Evolutionary conservation across 2,797 vertebrate species (phyloP).

Genomic region (Semotilus atromaculatus): DNA sequence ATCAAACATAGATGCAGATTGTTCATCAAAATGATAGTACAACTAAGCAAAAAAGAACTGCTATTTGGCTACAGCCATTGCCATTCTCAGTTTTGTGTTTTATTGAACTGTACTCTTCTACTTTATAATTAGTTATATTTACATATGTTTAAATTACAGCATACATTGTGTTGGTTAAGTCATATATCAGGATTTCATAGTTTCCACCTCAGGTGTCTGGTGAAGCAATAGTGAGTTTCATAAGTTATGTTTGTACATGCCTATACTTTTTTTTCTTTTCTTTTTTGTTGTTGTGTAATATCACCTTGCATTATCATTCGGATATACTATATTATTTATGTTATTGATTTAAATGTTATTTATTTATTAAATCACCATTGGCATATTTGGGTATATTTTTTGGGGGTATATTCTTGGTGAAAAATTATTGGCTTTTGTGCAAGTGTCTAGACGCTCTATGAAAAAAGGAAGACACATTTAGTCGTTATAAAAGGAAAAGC

Average conservation of each 20-base stretch:
- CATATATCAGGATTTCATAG: background rate
- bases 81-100: background rate
- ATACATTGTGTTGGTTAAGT: conserved; percentile 5
- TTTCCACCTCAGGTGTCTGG: conserved; percentile 2
- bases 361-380: background rate
- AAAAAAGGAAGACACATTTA: conserved; percentile 30
- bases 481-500: conserved; percentile 17
- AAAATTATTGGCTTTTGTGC: background rate
- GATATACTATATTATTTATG: background rate
- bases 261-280: background rate
- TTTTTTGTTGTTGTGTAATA: background rate
- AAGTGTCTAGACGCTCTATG: conserved; percentile 31
- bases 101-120: background rate
- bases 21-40: background rate
- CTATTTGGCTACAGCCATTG: background rate
- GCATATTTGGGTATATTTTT: background rate
- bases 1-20: background rate
- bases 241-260: conserved; percentile 41
- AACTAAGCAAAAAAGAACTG: background rate
- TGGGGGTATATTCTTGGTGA: background rate
- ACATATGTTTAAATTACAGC: background rate
- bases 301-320: background rate
- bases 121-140: background rate
- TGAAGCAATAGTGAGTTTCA: conserved; percentile 29
- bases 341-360: background rate